Evolutionary conservation across 2,888 invertebrate genomes (phyloP).

Genomic region (Pammene aurita): DNA sequence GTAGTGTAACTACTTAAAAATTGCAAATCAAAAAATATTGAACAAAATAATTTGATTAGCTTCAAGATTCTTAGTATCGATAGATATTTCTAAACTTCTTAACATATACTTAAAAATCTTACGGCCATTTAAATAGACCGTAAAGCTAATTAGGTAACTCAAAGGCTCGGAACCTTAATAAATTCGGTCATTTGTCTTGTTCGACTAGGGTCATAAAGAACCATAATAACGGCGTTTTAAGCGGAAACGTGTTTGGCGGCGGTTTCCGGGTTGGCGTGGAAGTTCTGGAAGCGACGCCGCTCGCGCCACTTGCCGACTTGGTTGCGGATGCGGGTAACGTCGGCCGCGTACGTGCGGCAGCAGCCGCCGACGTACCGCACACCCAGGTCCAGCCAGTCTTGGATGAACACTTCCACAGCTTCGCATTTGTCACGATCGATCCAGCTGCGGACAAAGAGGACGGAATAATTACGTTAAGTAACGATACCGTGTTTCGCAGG

Average conservation of each 20-base stretch:
- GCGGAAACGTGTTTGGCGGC: conserved; percentile 19
- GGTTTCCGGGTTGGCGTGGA: conserved; percentile 50
- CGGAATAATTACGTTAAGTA: not conserved
- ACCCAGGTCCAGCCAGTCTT: conserved; percentile 91
- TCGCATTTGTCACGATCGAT: conserved; percentile 87
- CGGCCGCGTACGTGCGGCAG: conserved; percentile 92
- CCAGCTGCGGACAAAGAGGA: conserved; percentile 81
- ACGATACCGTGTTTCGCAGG: not conserved
- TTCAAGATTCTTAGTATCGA: too few species aligned
- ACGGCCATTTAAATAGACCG: conserved; percentile 22
- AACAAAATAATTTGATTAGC: too few species aligned
- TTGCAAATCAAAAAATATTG: too few species aligned
- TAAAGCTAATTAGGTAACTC: conserved; percentile 33
- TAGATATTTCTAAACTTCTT: conserved; percentile 11
- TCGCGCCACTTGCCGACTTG: conserved; percentile 82
- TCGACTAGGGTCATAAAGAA: conserved; percentile 36
- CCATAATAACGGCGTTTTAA: conserved; percentile 26
- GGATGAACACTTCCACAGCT: conserved; percentile 87
- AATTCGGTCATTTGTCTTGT: conserved; percentile 38
- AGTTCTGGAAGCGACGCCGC: conserved; percentile 67
- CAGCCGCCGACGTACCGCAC: conserved; percentile 95
- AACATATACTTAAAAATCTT: conserved; percentile 21
- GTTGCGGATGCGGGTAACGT: conserved; percentile 88
- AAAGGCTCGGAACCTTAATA: conserved; percentile 32
- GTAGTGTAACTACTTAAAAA: too few species aligned